Conservation (phyloP, 2,797 vertebrate species). For the Pseudochirops cupreus region DNA sequence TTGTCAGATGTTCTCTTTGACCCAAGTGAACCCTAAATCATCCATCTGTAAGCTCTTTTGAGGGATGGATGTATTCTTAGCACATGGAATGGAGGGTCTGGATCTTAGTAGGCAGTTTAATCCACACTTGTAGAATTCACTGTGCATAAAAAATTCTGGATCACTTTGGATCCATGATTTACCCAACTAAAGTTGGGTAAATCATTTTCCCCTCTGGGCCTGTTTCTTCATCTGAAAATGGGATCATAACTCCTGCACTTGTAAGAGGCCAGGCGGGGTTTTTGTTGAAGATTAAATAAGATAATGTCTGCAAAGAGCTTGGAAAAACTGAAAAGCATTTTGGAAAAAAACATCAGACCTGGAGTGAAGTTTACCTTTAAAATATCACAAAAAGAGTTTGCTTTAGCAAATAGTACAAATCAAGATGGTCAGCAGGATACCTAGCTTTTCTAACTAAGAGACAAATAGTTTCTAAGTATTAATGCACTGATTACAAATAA, state of each 20-base stretch:
- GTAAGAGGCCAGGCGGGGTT: background rate
- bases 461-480: too few species aligned
- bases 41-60: background rate
- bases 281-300: background rate
- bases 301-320: background rate
- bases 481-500: too few species aligned
- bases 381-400: background rate
- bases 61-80: background rate
- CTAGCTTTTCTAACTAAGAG: background rate
- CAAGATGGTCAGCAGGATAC: background rate
- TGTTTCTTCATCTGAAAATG: background rate
- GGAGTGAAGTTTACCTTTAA: background rate
- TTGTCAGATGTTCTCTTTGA: background rate
- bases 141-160: background rate
- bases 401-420: background rate
- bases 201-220: background rate
- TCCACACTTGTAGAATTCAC: background rate
- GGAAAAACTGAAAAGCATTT: background rate
- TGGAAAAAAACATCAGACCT: background rate
- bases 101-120: background rate
- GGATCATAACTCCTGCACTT: background rate
- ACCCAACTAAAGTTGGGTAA: background rate
- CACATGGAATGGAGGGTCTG: background rate
- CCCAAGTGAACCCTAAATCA: background rate
- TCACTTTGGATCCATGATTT: background rate